Evolutionary conservation across 2,113 vertebrate species (phyloP).

Genomic region (Tachycineta bicolor): DNA sequence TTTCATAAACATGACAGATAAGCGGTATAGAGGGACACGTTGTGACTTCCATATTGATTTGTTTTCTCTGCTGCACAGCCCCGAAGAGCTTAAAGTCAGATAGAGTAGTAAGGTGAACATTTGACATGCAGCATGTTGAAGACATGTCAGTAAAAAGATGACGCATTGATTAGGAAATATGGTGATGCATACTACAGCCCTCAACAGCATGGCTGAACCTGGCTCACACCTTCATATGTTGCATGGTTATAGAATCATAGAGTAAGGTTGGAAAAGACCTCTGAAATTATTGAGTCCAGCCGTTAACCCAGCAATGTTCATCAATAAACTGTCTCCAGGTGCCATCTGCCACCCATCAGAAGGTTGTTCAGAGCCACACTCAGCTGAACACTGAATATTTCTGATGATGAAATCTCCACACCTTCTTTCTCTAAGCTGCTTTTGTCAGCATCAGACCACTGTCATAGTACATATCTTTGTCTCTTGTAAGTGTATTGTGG

Average conservation of each 20-base stretch:
- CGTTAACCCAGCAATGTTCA: background rate
- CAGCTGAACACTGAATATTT: background rate
- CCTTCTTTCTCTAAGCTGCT: background rate
- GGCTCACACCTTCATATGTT: background rate
- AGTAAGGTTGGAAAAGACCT: background rate
- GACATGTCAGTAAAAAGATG: rapidly evolving
- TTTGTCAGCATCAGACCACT: background rate
- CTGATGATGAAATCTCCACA: background rate
- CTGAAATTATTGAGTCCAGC: background rate
- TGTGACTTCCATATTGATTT: background rate
- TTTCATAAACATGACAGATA: background rate
- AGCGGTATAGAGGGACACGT: background rate
- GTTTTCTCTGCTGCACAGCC: background rate
- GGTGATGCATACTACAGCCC: too few relatives aligned
- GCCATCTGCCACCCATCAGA: rapidly evolving
- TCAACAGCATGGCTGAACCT: background rate
- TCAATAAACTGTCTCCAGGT: too few relatives aligned
- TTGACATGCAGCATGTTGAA: background rate
- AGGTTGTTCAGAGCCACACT: background rate
- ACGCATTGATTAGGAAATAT: background rate
- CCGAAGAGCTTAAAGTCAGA: background rate
- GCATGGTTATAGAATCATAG: background rate
- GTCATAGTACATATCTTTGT: too few relatives aligned
- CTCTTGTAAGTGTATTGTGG: rapidly evolving
- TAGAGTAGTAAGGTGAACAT: rapidly evolving